These are phyloP conservation scores for Rhabdornis inornatus DNA, from an alignment of 2,113 vertebrate species.

Conservation along the genomic window DNA sequence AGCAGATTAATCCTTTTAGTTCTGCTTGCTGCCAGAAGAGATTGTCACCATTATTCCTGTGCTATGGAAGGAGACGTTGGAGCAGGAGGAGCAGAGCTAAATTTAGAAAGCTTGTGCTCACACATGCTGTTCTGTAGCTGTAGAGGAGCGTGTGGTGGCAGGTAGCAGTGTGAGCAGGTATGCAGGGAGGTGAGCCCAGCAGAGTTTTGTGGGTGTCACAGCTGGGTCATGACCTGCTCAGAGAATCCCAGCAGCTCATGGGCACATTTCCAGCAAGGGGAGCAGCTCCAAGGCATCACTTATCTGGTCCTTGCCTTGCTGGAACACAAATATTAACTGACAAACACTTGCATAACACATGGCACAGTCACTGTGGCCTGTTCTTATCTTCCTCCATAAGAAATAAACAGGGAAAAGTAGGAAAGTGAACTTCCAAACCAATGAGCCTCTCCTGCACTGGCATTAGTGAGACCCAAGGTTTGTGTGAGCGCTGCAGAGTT, in stretches of 20 bases:
- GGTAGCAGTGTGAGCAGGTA: accelerated
- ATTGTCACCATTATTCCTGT: not conserved
- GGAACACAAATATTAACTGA: constrained; percentile 48
- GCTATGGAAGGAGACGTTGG: not conserved
- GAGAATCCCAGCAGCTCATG: not conserved
- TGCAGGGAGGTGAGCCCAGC: not conserved
- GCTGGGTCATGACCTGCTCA: not conserved
- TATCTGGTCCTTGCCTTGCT: constrained; percentile 14
- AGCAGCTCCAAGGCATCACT: not conserved
- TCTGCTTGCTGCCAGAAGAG: constrained; percentile 33
- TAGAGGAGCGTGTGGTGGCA: accelerated
- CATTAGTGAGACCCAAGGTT: accelerated
- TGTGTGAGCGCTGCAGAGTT: not conserved
- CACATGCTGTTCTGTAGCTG: not conserved
- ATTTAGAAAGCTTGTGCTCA: not conserved
- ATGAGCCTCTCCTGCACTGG: not conserved
- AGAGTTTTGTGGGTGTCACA: not conserved
- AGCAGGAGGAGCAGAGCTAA: not conserved
- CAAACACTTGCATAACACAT: constrained; percentile 17
- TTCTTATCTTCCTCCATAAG: not conserved
- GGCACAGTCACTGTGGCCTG: not conserved
- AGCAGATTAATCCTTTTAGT: constrained; percentile 54
- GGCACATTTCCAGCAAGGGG: not conserved
- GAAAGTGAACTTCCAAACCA: not conserved
- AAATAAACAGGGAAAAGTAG: not conserved